Conservation (phyloP, 2,888 invertebrate genomes). For the Drosophila anceps region DNA sequence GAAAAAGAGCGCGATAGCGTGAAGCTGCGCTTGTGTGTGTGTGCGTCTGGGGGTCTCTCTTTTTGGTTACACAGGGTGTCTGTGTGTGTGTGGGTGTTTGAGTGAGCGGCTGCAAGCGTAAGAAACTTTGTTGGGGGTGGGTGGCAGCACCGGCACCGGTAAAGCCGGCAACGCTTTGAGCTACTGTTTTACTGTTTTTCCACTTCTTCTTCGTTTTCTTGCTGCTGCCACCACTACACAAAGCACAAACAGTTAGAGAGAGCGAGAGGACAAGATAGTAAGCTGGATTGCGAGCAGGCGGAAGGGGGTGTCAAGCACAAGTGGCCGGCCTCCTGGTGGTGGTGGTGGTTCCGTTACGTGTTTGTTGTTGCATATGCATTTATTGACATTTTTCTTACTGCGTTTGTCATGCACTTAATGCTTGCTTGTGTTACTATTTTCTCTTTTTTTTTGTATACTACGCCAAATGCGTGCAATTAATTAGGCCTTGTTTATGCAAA, state of each 20-base stretch:
- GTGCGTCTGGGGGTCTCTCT: slow-evolving; percentile 50
- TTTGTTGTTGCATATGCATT: slow-evolving; percentile 67
- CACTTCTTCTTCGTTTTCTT: slow-evolving; percentile 6
- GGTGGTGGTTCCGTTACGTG: slow-evolving; percentile 67
- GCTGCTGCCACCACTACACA: slow-evolving; percentile 43
- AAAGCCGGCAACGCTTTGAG: slow-evolving; percentile 44
- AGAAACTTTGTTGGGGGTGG: slow-evolving; percentile 56
- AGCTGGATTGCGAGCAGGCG: slow-evolving; percentile 6
- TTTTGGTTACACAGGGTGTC: slow-evolving; percentile 45
- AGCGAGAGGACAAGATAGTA: slow-evolving; percentile 24
- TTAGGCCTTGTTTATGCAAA: slow-evolving; percentile 47
- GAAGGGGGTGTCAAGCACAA: slow-evolving; percentile 27
- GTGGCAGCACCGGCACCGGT: slow-evolving; percentile 47
- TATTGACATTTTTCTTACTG: slow-evolving; percentile 67
- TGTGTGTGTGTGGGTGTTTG: slow-evolving; percentile 20
- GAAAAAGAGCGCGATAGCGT: slow-evolving; percentile 30
- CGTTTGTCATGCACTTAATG: slow-evolving; percentile 44
- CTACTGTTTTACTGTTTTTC: slow-evolving; percentile 48
- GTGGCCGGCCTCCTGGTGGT: slow-evolving; percentile 68
- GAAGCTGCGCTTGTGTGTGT: slow-evolving; percentile 25
- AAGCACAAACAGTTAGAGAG: slow-evolving; percentile 23
- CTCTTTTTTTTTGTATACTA: slow-evolving; percentile 9
- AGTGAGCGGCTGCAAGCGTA: slow-evolving; percentile 21
- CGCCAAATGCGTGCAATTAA: slow-evolving; percentile 68
- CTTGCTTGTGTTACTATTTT: slow-evolving; percentile 33